A percentile compares a stretch with the other conserved stretches of the same genome.
Conservation (phyloP, 2,888 invertebrate genomes). For the Glyphotaelius pellucidus region DNA sequence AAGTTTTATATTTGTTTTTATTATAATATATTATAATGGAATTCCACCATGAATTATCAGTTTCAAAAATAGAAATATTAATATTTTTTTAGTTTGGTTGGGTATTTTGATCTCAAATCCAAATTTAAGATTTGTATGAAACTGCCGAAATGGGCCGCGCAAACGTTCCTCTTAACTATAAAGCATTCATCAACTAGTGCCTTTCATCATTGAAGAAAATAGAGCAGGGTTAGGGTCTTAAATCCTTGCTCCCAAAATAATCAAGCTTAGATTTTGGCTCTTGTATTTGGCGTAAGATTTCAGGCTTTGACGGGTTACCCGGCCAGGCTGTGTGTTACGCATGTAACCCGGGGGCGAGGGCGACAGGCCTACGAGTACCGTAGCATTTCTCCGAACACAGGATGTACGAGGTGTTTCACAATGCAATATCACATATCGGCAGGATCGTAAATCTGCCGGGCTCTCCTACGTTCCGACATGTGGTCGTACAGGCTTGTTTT, state of each 20-base stretch:
- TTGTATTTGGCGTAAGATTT: not conserved
- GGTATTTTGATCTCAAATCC: too few relatives aligned
- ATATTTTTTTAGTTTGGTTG: too few relatives aligned
- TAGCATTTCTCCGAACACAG: slow-evolving; percentile 62
- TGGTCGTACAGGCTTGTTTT: slow-evolving; percentile 37
- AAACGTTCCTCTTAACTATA: too few relatives aligned
- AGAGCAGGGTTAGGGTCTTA: not conserved
- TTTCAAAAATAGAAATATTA: too few relatives aligned
- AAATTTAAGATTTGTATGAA: too few relatives aligned
- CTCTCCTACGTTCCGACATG: slow-evolving; percentile 48
- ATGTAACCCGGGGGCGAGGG: slow-evolving; percentile 25
- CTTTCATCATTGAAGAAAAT: not conserved
- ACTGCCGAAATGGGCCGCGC: too few relatives aligned
- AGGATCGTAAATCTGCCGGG: slow-evolving; percentile 44
- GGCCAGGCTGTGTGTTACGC: not conserved
- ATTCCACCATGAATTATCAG: too few relatives aligned
- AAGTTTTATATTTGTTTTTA: too few relatives aligned
- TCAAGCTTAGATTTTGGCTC: not conserved
- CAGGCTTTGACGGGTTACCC: slow-evolving; percentile 7
- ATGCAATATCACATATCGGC: slow-evolving; percentile 11
- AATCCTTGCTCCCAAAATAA: not conserved
- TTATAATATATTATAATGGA: too few relatives aligned
- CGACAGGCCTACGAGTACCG: slow-evolving; percentile 47
- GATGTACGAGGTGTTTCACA: slow-evolving; percentile 55
- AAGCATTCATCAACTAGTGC: not conserved